A percentile compares a stretch with the other conserved stretches of the same genome.
Evolutionary conservation across 2,797 vertebrate species (phyloP).

Genomic region (Syndactyla subalaris): DNA sequence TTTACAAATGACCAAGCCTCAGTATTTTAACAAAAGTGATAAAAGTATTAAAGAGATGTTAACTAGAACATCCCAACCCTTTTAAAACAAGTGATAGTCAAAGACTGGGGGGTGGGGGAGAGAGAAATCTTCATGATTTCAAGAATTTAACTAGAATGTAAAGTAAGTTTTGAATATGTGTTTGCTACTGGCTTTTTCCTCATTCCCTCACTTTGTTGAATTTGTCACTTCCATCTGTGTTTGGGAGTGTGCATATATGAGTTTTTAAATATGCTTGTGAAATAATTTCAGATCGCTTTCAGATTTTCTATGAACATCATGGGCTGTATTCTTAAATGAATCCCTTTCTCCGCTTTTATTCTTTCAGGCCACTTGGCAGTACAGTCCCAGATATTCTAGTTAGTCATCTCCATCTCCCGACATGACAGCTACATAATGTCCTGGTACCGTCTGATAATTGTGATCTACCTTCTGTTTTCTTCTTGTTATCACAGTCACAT

Average conservation of each 20-base stretch:
- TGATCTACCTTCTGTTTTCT: background rate
- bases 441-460: background rate
- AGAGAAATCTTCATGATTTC: background rate
- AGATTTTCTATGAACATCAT: background rate
- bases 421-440: background rate
- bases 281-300: background rate
- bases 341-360: background rate
- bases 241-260: background rate
- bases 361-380: background rate
- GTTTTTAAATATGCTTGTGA: background rate
- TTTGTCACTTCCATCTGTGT: background rate
- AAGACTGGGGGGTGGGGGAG: background rate
- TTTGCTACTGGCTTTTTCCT: background rate
- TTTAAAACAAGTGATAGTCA: background rate
- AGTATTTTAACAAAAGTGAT: background rate
- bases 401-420: background rate
- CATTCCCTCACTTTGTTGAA: background rate
- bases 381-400: background rate
- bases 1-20: background rate
- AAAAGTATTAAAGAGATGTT: background rate
- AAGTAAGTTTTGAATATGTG: background rate
- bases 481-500: background rate
- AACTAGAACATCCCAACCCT: background rate
- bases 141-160: background rate
- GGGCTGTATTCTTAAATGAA: background rate